Conservation (phyloP, 2,888 invertebrate genomes). For the Oscheius onirici region DNA sequence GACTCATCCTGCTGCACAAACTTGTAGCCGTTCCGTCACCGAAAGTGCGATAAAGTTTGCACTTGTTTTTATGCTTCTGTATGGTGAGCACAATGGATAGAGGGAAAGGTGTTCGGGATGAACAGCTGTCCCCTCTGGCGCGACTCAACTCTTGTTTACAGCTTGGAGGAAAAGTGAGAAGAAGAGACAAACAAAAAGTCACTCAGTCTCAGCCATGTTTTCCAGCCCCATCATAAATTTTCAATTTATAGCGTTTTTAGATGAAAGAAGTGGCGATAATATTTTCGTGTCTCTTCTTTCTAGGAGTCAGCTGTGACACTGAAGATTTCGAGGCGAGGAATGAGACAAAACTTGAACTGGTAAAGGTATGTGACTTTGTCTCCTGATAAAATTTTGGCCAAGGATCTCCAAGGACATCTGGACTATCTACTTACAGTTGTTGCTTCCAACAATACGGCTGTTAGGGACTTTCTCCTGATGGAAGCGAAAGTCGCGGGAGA, state of each 20-base stretch:
- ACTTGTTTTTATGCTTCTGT: too few species aligned
- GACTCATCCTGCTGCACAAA: too few species aligned
- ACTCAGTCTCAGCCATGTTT: not conserved
- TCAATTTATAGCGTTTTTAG: not conserved
- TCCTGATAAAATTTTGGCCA: not conserved
- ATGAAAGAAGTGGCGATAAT: not conserved
- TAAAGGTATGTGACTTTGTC: not conserved
- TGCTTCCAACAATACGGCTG: not conserved
- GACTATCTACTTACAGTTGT: not conserved
- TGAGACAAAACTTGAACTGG: not conserved
- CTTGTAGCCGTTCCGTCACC: too few species aligned
- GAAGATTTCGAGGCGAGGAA: not conserved
- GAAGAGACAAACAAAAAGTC: not conserved
- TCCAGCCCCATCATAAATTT: not conserved
- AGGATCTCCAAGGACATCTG: slow-evolving; percentile 17
- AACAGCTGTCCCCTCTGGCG: not conserved
- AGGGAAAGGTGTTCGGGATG: not conserved
- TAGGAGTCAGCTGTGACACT: not conserved
- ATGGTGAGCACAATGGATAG: not conserved
- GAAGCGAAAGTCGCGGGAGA: slow-evolving; percentile 11
- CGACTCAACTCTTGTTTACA: too few species aligned
- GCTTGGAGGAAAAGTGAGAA: not conserved
- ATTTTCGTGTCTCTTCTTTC: not conserved
- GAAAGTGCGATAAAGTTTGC: too few species aligned
- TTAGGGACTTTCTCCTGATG: slow-evolving; percentile 3